Evolutionary conservation across 2,888 invertebrate species (phyloP).

Genomic region (Lacanobia oleracea): DNA sequence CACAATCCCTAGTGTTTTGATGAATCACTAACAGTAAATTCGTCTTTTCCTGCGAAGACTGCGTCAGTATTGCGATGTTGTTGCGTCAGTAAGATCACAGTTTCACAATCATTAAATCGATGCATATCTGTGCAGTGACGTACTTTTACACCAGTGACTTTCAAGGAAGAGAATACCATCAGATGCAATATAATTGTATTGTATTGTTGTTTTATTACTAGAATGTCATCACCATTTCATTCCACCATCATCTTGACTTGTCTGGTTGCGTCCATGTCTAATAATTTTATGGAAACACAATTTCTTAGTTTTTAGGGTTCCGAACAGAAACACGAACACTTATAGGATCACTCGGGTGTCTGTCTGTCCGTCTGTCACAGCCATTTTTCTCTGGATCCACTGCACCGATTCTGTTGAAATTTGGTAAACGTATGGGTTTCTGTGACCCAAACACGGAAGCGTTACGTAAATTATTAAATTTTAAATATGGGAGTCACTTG

Average conservation of each 20-base stretch:
- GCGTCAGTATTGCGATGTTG: background rate
- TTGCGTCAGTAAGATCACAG: conserved; percentile 5
- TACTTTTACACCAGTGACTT: background rate
- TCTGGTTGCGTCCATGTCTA: too few species aligned
- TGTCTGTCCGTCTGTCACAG: too few species aligned
- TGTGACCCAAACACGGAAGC: too few species aligned
- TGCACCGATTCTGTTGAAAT: too few species aligned
- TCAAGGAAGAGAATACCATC: background rate
- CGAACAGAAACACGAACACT: too few species aligned
- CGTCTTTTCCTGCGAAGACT: background rate
- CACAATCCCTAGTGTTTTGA: background rate
- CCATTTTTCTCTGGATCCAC: too few species aligned
- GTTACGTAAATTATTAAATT: too few species aligned
- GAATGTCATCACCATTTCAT: background rate
- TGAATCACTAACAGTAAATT: background rate
- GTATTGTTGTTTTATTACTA: background rate
- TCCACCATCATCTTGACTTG: too few species aligned
- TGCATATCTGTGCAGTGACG: background rate
- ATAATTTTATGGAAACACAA: background rate
- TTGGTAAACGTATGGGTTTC: too few species aligned
- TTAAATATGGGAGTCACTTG: too few species aligned
- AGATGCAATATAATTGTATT: background rate
- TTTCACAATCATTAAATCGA: conserved; percentile 6
- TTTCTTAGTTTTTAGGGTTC: background rate
- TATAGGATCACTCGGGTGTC: too few species aligned